Evolutionary conservation across 2,888 invertebrate genomes (phyloP).

Genomic region (Tuta absoluta): DNA sequence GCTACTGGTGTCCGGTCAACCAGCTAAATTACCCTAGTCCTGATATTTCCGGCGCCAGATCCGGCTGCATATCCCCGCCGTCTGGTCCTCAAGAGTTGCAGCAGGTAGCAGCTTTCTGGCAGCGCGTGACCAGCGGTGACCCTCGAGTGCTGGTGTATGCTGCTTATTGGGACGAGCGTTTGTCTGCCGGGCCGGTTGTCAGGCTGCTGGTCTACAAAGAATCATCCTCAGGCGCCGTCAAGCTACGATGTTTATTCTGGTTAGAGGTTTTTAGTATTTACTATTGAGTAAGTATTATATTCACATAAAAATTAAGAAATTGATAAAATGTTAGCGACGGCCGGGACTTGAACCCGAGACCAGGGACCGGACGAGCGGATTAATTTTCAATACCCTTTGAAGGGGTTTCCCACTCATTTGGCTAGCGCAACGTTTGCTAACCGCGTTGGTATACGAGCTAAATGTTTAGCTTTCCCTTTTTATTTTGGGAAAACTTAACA

Average conservation of each 20-base stretch:
- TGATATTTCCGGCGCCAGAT: neutral
- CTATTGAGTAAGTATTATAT: neutral
- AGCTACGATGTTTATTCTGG: conserved; percentile 1
- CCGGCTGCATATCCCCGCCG: conserved; percentile 4
- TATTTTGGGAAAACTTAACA: no score
- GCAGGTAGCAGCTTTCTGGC: neutral
- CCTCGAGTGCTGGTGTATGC: neutral
- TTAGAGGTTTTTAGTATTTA: neutral
- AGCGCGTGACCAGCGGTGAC: conserved; percentile 1
- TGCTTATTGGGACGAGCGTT: conserved; percentile 1
- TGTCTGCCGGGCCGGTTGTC: neutral
- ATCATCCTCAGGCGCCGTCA: neutral
- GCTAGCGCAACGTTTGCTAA: no score
- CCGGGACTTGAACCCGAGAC: no score
- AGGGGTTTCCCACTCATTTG: no score
- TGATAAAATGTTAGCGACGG: no score
- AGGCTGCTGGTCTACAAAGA: conserved; percentile 1
- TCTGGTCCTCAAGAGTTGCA: neutral
- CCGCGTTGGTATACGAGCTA: no score
- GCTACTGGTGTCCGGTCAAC: no score
- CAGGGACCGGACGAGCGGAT: no score
- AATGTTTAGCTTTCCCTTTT: no score
- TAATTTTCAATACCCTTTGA: no score
- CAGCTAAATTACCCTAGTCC: no score
- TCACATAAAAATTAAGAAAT: neutral